Evolutionary conservation across 2,797 vertebrate species (phyloP).

Genomic region (Tragelaphus oryx): DNA sequence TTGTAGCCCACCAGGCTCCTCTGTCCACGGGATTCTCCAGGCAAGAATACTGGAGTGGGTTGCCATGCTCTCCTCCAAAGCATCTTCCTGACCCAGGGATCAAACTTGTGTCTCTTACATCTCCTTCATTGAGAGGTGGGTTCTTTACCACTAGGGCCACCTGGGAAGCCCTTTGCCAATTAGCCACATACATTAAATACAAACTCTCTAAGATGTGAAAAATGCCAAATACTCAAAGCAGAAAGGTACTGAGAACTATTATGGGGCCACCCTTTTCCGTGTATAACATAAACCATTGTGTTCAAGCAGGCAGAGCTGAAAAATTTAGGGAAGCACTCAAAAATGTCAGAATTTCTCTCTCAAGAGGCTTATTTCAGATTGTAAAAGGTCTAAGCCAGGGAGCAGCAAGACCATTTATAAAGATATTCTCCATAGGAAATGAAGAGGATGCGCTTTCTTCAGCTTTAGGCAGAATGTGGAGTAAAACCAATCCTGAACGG

Average conservation of each 20-base stretch:
- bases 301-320: background rate
- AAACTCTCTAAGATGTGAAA: background rate
- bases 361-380: background rate
- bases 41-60: background rate
- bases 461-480: background rate
- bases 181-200: background rate
- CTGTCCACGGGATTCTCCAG: background rate
- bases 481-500: background rate
- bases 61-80: background rate
- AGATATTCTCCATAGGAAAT: background rate
- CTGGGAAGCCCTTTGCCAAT: background rate
- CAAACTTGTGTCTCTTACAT: background rate
- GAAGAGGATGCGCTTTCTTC: background rate
- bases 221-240: background rate
- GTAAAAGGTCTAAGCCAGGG: background rate
- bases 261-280: background rate
- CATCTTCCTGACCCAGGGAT: background rate
- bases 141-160: background rate
- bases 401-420: background rate
- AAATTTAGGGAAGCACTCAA: background rate
- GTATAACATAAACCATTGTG: background rate
- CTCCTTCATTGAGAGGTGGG: background rate
- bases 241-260: background rate
- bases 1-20: background rate
- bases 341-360: background rate